Evolutionary conservation across 2,888 invertebrate genomes (phyloP).

Genomic region (Folsomia candida): DNA sequence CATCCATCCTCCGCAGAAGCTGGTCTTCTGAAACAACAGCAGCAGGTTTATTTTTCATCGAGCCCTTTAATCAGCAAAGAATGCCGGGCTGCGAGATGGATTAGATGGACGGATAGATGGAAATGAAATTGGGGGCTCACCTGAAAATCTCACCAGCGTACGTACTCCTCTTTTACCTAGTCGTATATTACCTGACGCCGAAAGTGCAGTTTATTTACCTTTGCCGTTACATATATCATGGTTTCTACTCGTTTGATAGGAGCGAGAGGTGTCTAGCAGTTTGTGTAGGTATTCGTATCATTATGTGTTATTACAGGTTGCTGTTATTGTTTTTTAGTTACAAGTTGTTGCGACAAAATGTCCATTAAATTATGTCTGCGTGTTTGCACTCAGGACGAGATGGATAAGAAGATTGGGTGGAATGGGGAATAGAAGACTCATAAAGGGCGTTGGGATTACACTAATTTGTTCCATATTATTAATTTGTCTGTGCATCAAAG

Average conservation of each 20-base stretch:
- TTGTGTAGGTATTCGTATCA: not conserved
- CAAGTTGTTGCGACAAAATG: not conserved
- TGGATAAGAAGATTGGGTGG: not conserved
- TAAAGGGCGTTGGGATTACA: not conserved
- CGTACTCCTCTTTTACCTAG: not conserved
- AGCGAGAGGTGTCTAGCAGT: no score
- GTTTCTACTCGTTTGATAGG: no score
- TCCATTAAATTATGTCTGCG: constrained; percentile 6
- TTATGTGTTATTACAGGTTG: not conserved
- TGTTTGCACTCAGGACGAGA: not conserved
- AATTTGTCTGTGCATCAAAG: no score
- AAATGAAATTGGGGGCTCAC: not conserved
- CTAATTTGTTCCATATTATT: not conserved
- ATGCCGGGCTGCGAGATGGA: constrained; percentile 8
- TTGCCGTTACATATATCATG: no score
- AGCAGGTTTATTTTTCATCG: constrained; percentile 38
- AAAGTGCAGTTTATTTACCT: not conserved
- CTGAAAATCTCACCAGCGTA: no score
- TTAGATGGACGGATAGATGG: not conserved
- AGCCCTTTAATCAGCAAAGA: constrained; percentile 47
- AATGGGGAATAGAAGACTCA: not conserved
- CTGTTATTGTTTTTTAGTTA: not conserved
- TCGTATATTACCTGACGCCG: not conserved
- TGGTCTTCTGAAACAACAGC: constrained; percentile 1
- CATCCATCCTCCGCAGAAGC: not conserved